phyloP scores from a whole-genome alignment of 2,888 invertebrate genomes.

The Orthonevra nobilis region DNA sequence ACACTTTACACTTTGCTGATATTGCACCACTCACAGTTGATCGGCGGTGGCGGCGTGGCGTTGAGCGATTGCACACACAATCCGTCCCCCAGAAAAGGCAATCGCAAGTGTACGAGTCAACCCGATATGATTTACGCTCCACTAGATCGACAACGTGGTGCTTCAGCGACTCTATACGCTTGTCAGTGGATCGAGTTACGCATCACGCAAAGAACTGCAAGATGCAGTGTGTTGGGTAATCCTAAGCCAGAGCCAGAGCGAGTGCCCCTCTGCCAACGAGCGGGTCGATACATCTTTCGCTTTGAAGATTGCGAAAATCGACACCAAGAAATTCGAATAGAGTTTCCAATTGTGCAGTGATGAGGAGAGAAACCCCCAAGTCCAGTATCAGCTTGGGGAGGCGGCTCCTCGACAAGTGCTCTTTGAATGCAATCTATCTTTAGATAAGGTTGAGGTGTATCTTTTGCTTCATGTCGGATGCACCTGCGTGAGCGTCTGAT shows the following conservation, averaged over 20 bases:
- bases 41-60: constrained; percentile 2
- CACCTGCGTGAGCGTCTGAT: constrained; percentile 16
- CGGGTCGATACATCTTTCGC: constrained; percentile 42
- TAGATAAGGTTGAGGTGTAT: background rate
- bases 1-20: no score
- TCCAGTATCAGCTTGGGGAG: constrained; percentile 37
- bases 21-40: constrained; percentile 40
- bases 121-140: constrained; percentile 61
- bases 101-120: constrained; percentile 28
- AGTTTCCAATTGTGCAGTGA: constrained; percentile 41
- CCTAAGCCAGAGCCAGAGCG: background rate
- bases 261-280: constrained; percentile 29
- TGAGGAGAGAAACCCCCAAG: constrained; percentile 21
- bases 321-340: constrained; percentile 59
- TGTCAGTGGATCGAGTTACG: constrained; percentile 59
- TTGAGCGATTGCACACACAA: constrained; percentile 23
- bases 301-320: constrained; percentile 55
- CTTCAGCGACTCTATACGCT: constrained; percentile 16
- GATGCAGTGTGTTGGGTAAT: constrained; percentile 41
- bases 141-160: constrained; percentile 15
- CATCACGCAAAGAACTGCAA: constrained; percentile 46
- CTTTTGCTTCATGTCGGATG: constrained; percentile 9
- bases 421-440: constrained; percentile 51
- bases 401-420: constrained; percentile 51
- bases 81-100: constrained; percentile 17